Percentiles rank a stretch among this genome's conserved stretches.
These are phyloP conservation scores for Trogon surrucura DNA, from an alignment of 2,113 vertebrate species.

Conservation along the genomic window DNA sequence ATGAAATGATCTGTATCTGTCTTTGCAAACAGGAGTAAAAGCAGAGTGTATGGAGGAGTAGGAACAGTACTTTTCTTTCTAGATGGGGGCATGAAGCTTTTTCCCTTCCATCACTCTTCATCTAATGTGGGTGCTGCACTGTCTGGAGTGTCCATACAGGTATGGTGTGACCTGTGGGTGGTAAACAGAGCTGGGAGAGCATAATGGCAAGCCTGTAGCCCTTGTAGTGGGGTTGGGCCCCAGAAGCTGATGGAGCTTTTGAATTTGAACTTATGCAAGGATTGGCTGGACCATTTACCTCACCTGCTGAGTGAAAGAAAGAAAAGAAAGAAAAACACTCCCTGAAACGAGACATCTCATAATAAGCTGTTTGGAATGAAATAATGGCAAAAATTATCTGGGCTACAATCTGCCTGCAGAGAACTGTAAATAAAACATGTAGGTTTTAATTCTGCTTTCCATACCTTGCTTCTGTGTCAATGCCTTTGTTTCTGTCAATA, in stretches of 20 bases:
- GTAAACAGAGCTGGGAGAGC: conserved; percentile 56
- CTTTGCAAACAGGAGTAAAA: neutral
- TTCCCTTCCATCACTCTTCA: neutral
- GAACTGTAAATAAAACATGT: neutral
- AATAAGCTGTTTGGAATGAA: neutral
- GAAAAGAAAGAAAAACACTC: neutral
- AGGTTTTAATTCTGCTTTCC: neutral
- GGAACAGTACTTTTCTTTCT: neutral
- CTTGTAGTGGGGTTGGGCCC: neutral
- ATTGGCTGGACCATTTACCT: conserved; percentile 51
- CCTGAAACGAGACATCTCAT: neutral
- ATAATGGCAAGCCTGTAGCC: conserved; percentile 34
- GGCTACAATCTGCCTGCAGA: neutral
- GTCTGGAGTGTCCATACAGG: neutral
- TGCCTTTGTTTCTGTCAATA: neutral
- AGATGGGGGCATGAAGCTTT: neutral
- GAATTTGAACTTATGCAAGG: neutral
- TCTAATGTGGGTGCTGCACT: neutral
- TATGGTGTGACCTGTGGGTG: neutral
- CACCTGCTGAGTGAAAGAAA: conserved; percentile 9
- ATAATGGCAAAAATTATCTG: neutral
- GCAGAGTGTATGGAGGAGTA: neutral
- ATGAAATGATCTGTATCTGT: neutral
- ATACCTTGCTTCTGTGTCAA: neutral
- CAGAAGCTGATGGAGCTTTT: neutral